Base-by-base conservation (phyloP, 2,113 vertebrate genomes). In the Panthera uncia region DNA sequence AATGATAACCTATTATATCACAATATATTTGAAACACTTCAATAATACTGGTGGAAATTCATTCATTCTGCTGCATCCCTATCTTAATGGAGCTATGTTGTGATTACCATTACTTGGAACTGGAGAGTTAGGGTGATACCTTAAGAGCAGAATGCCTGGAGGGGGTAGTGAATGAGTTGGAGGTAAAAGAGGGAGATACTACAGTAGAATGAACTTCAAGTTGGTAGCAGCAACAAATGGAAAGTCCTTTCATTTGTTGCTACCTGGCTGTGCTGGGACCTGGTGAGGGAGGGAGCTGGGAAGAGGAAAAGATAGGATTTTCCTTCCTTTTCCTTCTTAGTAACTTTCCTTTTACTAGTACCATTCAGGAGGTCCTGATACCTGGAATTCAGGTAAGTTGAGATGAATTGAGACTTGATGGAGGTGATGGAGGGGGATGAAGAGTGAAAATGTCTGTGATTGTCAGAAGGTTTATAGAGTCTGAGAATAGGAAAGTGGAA, bases 381-480 rank as follows among this genome's bases (percentile, higher is more conserved):
- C 16, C 16, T 88, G 63, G 29, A 12, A n/a, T 50, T 81, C 45
- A 87, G 61, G 27, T 69, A 36, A n/a, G 29, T 38, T 96, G 50
- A 88, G 52, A 82, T 86, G 45, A 79, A 91, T 69, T 66, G 38
- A 7, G 0, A 55, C 19, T 86, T 96, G 18, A 85, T 19, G 21
- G 31, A 80, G 27, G 36, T 71, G 29, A 31, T 69, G 29, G 76
- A 86, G 65, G 78, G 61, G 66, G 55, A 29, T 68, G 61, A n/a
- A 85, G 81, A 89, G 12, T 63, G 13, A 38, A 79, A 88, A 61
- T 82, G 55, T 14, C 48, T 92, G 9, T 91, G 79, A 85, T 82
- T 96, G n/a, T 96, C 45, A 91, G 48, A 90, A 85, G 33, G 71
- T 87, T 74, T 92, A 36, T 71, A 61, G 48, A 97, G 68, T 92